These are phyloP conservation scores for Puffinus mauretanicus DNA, from an alignment of 2,113 vertebrate genomes.

Conservation along the genomic window DNA sequence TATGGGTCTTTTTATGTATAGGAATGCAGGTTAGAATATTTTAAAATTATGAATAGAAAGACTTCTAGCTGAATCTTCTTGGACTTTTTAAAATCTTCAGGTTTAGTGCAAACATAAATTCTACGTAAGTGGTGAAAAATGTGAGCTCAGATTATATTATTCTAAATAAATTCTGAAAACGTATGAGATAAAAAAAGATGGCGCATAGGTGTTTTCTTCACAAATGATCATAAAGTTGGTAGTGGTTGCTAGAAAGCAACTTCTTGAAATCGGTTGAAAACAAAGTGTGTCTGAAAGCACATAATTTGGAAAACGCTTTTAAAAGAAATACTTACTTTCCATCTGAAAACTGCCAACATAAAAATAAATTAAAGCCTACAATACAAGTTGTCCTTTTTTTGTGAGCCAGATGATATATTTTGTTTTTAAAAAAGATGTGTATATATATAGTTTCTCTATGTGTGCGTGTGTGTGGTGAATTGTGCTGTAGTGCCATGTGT, in stretches of 20 bases:
- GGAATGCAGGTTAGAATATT: slow-evolving; percentile 45
- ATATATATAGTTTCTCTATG: background rate
- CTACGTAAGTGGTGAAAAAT: background rate
- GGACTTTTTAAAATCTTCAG: background rate
- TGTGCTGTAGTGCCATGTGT: background rate
- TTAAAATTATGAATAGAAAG: slow-evolving; percentile 5
- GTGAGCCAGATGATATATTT: background rate
- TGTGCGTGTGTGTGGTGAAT: background rate
- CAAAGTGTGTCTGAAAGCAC: background rate
- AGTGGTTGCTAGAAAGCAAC: background rate
- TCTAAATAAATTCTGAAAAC: background rate
- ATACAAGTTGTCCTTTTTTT: background rate
- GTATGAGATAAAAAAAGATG: background rate
- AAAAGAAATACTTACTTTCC: background rate
- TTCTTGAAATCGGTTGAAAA: background rate
- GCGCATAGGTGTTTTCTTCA: background rate
- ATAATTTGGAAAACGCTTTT: slow-evolving; percentile 13
- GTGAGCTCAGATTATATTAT: background rate
- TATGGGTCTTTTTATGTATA: slow-evolving; percentile 10
- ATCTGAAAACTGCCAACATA: background rate
- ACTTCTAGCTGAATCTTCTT: background rate
- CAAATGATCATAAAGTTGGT: background rate
- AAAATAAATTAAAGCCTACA: slow-evolving; percentile 1
- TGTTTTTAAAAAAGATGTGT: background rate
- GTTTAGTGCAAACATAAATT: background rate